Base-by-base conservation (phyloP, 2,113 vertebrate species). In the Barbus barbus region DNA sequence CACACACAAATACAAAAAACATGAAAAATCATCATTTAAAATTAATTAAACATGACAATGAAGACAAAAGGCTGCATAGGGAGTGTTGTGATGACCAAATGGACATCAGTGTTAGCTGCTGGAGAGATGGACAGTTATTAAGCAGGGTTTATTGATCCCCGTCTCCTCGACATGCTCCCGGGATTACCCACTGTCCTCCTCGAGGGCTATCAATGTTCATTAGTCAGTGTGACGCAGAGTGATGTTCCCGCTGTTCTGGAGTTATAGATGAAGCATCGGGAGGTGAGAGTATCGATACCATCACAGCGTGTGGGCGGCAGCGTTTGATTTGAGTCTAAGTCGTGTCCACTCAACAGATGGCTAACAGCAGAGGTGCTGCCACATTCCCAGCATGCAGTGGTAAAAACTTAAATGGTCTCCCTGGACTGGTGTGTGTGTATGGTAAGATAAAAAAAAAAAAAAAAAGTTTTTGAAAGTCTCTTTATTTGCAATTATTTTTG, bases 121-220 rank as follows among this genome's bases (percentile, higher is more conserved):
- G 44, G 84, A 85, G 78, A 84, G 84, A 69, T 76, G 74, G 86
- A 86, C 86, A 89, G 81, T 87, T 89, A 87, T 85, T 87, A 89
- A 87, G 84, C 74, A 84, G 63, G 48, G 24, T 58, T 51, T 85
- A 87, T 87, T 80, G 86, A 87, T 89, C 53, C 26, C 77, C 26
- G 78, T 87, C 84, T 82, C 20, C 44, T 65, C 69, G 61, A 75
- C 83, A 77, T 85, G 86, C 86, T 85, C 81, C 58, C 48, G 78
- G 82, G 87, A 86, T 86, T 78, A 84, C 81, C 88, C 88, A 89
- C 81, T 81, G 78, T 87, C 81, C 78, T 87, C 73, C 73, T 87
- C 12, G 36, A 89, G 82, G 84, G 83, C 78, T 84, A 89, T 87
- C 88, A 89, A 83, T 89, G 88, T 89, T 87, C 86, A 89, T 89